Base-by-base conservation (phyloP, 2,888 invertebrate species). In the Teleiodes luculella region DNA sequence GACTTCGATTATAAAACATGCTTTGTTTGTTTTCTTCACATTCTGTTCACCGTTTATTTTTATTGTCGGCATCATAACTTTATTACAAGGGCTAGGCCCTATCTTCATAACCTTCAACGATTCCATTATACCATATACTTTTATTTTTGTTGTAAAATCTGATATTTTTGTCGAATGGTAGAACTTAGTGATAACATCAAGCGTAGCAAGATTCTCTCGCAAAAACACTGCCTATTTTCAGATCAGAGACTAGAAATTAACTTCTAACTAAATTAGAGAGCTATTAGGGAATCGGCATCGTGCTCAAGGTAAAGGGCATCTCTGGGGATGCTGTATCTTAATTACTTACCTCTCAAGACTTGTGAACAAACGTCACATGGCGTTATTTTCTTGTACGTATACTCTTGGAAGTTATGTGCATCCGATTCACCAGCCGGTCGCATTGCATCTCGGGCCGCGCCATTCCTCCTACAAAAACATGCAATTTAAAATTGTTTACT, bases 351-450 rank as follows among this genome's bases (percentile, higher is more conserved):
- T 92, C 97, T 92, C 54, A 97, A 91, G 53, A 97, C 96, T 91
- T 97, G 96, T 58, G 96, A 96, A 86, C 97, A 97, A 65, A 96
- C 94, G 83, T 97, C 97, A 84, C 97, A 97, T 28, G 97, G 97
- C 45, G 97, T 97, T 70, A 97, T 97, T 90, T 97, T 97, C 90
- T 97, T 96, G 86, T 97, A 97, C 31, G 97, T 97, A 85, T 97
- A 96, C 84, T 97, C 97, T 85, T 96, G 96, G 90, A 97, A 95
- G 78, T 95, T 94, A 85, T 97, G 97, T 61, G 93, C 94, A 54
- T 94, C 94, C 14, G 92, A 91, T 68, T 95, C 94, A 20, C 90
- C 91, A 53, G 90, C 90, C 39, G 88, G 85, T 60, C 91, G 86
- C 74, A 91, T 91, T 54, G 90, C 89, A 59, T 93, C 93, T 62